Conservation (phyloP, 2,797 vertebrate genomes). For the Gambelia wislizenii region DNA sequence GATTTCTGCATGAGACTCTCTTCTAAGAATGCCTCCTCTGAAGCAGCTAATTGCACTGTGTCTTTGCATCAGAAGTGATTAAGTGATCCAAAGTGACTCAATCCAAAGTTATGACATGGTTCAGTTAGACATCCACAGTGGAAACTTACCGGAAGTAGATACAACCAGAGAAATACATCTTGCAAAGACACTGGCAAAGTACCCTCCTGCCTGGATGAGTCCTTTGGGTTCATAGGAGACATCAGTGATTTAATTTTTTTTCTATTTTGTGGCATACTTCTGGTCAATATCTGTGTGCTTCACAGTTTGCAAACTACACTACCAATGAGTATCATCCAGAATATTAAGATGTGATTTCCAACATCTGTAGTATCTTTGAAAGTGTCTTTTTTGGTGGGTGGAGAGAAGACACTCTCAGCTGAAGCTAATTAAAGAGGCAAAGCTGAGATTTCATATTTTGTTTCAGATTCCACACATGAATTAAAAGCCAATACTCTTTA, state of each 20-base stretch:
- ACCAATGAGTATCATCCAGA: neutral
- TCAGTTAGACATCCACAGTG: neutral
- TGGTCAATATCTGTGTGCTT: neutral
- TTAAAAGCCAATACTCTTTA: neutral
- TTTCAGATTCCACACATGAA: neutral
- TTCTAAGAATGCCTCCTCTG: neutral
- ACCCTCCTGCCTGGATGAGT: neutral
- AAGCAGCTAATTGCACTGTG: neutral
- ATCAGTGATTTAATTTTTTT: neutral
- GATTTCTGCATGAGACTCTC: no score
- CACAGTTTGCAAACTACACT: neutral
- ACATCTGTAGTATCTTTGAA: constrained; percentile 11
- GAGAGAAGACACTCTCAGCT: neutral
- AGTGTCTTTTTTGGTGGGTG: neutral
- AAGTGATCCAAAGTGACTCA: neutral
- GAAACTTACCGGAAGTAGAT: neutral
- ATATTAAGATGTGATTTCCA: neutral
- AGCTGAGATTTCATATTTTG: neutral
- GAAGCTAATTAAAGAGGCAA: neutral
- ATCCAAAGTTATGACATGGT: neutral
- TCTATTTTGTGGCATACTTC: neutral
- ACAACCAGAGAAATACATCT: neutral
- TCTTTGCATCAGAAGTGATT: no score
- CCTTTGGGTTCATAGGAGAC: neutral
- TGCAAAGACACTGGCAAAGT: neutral